Percentiles rank a stretch among this genome's conserved stretches.
phyloP scores from a whole-genome alignment of 2,888 invertebrate genomes.

The Eupithecia exiguata region DNA sequence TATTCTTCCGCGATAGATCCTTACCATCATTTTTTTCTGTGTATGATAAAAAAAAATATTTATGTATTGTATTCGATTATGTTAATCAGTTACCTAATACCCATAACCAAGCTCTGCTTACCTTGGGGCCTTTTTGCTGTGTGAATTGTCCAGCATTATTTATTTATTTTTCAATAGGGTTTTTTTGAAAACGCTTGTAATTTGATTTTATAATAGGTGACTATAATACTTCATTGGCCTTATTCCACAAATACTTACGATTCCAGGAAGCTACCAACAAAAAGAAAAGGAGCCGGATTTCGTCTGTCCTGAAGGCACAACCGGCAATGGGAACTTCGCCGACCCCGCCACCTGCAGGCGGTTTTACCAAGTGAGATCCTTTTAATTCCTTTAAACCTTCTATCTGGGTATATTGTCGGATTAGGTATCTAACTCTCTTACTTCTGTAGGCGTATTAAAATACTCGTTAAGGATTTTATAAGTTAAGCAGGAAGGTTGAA shows the following conservation, averaged over 20 bases:
- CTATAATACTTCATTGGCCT: no score
- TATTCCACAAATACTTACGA: background rate
- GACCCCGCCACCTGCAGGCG: slow-evolving; percentile 94
- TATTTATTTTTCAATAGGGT: no score
- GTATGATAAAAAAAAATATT: no score
- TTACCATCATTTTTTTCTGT: no score
- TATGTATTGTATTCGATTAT: no score
- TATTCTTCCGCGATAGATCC: no score
- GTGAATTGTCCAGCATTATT: no score
- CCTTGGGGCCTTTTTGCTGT: no score
- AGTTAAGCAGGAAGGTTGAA: background rate
- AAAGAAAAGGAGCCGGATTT: slow-evolving; percentile 87
- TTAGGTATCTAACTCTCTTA: background rate
- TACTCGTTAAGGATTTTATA: background rate
- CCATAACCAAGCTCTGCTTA: no score
- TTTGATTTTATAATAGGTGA: no score
- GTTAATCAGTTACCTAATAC: no score
- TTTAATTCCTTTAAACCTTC: slow-evolving; percentile 26
- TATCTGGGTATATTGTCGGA: slow-evolving; percentile 5
- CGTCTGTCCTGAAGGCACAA: slow-evolving; percentile 89
- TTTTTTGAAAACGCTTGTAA: no score
- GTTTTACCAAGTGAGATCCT: slow-evolving; percentile 91
- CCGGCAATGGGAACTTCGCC: slow-evolving; percentile 93
- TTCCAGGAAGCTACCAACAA: slow-evolving; percentile 74
- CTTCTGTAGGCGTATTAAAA: background rate